phyloP scores from a whole-genome alignment of 2,888 invertebrate genomes.

The Watsonalla cultraria region DNA sequence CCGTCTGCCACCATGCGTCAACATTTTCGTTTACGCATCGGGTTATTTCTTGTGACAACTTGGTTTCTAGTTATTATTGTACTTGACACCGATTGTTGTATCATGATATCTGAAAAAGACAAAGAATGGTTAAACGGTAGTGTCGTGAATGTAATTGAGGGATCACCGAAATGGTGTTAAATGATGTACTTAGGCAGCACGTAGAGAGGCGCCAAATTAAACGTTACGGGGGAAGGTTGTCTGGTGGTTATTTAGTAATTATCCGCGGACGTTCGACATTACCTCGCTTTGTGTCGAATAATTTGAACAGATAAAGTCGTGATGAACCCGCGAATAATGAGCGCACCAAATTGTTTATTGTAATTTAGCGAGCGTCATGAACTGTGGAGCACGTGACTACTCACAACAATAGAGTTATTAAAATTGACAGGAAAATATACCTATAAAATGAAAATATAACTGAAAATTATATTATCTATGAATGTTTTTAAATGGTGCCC shows the following conservation, averaged over 20 bases:
- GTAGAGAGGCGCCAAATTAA: slow-evolving; percentile 67
- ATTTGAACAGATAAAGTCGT: slow-evolving; percentile 61
- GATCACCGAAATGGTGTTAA: slow-evolving; percentile 39
- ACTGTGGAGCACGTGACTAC: slow-evolving; percentile 61
- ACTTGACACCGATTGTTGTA: slow-evolving; percentile 25
- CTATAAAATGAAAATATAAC: neutral
- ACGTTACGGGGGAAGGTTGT: slow-evolving; percentile 58
- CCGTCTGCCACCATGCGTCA: slow-evolving; percentile 60
- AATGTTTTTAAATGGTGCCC: neutral
- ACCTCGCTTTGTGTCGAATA: slow-evolving; percentile 66
- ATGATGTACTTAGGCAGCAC: slow-evolving; percentile 29
- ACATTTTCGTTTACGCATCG: slow-evolving; percentile 50
- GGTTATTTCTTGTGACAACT: slow-evolving; percentile 17
- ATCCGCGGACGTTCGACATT: slow-evolving; percentile 69
- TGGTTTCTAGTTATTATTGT: slow-evolving; percentile 20
- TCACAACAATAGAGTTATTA: slow-evolving; percentile 64
- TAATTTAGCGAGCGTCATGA: slow-evolving; percentile 65
- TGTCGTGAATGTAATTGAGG: slow-evolving; percentile 23
- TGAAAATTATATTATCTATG: neutral
- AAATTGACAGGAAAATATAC: slow-evolving; percentile 16
- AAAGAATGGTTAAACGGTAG: slow-evolving; percentile 7
- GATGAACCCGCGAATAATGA: slow-evolving; percentile 71
- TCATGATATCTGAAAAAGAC: slow-evolving; percentile 55
- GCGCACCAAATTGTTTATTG: slow-evolving; percentile 71
- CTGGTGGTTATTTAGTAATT: slow-evolving; percentile 71